Conservation (phyloP, 2,888 invertebrate genomes). For the Leucophenga montana region DNA sequence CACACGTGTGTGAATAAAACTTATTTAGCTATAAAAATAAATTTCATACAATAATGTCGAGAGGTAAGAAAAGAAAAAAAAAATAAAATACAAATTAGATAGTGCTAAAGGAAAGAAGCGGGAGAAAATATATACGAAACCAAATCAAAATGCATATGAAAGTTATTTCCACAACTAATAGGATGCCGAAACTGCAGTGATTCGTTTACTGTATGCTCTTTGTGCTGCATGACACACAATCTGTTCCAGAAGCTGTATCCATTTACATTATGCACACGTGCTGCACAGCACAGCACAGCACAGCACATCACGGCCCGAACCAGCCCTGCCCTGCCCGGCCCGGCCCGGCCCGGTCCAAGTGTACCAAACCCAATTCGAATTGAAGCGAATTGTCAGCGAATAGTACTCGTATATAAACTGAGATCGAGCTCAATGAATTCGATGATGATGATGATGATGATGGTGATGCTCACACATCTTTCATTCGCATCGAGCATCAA, state of each 20-base stretch:
- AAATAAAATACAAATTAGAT: neutral
- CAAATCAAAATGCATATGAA: conserved; percentile 66
- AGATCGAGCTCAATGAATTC: neutral
- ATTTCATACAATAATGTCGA: conserved; percentile 12
- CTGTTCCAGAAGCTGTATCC: conserved; percentile 43
- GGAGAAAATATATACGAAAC: conserved; percentile 34
- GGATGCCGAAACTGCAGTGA: conserved; percentile 61
- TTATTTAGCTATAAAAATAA: neutral
- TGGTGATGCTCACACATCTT: neutral
- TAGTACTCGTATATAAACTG: neutral
- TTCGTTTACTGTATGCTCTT: conserved; percentile 61
- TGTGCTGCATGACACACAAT: conserved; percentile 39
- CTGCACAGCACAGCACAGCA: neutral
- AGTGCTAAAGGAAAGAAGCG: conserved; percentile 30
- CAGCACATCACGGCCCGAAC: no score
- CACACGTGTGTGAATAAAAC: neutral
- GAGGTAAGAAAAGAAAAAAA: conserved; percentile 28
- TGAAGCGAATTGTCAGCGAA: neutral
- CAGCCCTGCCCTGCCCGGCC: no score
- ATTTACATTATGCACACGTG: conserved; percentile 49
- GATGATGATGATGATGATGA: conserved; percentile 10
- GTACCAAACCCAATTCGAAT: neutral
- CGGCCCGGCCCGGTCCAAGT: no score
- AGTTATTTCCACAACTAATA: conserved; percentile 64
- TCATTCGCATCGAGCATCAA: conserved; percentile 15